A percentile compares a stretch with the other conserved stretches of the same genome.
phyloP scores from a whole-genome alignment of 2,888 invertebrate genomes.

The Elmis aenea region DNA sequence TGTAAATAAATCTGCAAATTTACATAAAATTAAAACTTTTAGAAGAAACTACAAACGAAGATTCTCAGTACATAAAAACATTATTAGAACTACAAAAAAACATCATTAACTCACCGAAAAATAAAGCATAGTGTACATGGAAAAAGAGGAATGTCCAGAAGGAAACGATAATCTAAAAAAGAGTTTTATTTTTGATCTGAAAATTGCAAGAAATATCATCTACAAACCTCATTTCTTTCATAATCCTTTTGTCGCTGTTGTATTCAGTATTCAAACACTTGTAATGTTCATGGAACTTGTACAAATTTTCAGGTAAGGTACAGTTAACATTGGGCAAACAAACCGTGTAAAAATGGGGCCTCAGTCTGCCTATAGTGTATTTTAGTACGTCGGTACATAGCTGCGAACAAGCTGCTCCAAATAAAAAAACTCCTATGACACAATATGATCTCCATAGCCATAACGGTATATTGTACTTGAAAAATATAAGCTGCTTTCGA shows the following conservation, averaged over 20 bases:
- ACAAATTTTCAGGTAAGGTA: constrained; percentile 51
- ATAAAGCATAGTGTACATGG: constrained; percentile 81
- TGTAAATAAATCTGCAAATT: constrained; percentile 77
- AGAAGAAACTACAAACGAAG: no score
- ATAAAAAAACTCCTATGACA: constrained; percentile 76
- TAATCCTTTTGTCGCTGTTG: constrained; percentile 45
- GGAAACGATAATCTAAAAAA: constrained; percentile 74
- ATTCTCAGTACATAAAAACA: no score
- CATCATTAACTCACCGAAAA: constrained; percentile 81
- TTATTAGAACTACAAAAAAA: no score
- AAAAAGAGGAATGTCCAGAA: constrained; percentile 88
- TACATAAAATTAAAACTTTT: constrained; percentile 1
- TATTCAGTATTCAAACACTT: constrained; percentile 57
- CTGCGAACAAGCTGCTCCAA: constrained; percentile 81
- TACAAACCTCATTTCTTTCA: constrained; percentile 65
- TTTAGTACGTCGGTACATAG: constrained; percentile 90
- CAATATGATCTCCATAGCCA: constrained; percentile 73
- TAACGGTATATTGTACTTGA: constrained; percentile 61
- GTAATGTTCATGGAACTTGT: constrained; percentile 69
- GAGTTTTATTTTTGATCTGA: no score
- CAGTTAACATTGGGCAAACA: constrained; percentile 76
- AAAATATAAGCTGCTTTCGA: constrained; percentile 42
- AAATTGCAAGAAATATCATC: not conserved
- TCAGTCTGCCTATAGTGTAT: constrained; percentile 84
- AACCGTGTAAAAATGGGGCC: constrained; percentile 91